Evolutionary conservation across 2,888 invertebrate species (phyloP), one percentile per base, ranked within the genome.

Genomic region (Physocephala rufipes): DNA sequence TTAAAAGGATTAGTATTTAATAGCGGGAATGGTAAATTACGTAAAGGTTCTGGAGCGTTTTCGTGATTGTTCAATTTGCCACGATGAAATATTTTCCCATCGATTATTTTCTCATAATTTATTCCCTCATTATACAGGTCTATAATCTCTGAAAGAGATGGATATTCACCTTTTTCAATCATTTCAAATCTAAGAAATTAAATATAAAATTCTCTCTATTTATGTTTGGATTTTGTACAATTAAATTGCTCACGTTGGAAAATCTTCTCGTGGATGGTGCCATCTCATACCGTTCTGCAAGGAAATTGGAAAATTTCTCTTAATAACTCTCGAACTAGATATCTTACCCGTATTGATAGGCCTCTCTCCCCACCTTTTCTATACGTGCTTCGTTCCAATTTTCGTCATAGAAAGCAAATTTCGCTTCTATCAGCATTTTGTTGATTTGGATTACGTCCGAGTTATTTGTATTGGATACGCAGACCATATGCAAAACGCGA

Each of bases 91-190:
- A 77, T 72, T 58, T 72, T 75, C 49, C 55, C 66, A 73, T 74
- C 75, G 71, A 74, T 74, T 28, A 76, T 77, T 16, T 62, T n/a
- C 61, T 82, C 81, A 72, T 79, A 80, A 69, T 82, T 79, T 67
- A 82, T 79, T 24, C 80, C 79, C 51, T 77, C 75, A 13, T 74
- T 70, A 28, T 75, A 65, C 58, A 79, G 75, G 30, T 71, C 67
- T 19, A 78, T 73, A 67, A 82, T 73, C 70, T 82, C 81, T 26
- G 47, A 53, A 69, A 81, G 79, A 28, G 78, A 77, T 21, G 82
- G 82, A 78, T 82, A 82, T 73, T 80, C 78, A 1, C 82, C 82
- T 9, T 67, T 73, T 75, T 82, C 82, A 72, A 82, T 75, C 80
- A 81, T 81, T 58, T 79, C 76, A 75, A 82, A 82, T 70, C 79